Percentiles rank a stretch among this genome's conserved stretches.
These are phyloP conservation scores for Cactoblastis cactorum DNA, from an alignment of 2,888 invertebrate genomes.

Conservation along the genomic window DNA sequence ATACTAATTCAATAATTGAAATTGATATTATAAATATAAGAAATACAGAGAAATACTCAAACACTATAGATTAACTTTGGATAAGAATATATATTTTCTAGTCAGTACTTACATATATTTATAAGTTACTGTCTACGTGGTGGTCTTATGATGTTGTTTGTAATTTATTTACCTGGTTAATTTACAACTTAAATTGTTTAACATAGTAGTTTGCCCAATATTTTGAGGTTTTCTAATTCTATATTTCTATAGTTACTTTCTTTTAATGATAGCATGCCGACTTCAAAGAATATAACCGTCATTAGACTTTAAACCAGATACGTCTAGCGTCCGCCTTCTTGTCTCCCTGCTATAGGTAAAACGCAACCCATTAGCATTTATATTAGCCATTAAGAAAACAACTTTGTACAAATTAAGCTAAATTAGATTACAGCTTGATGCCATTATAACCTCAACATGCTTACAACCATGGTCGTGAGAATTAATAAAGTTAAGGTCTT, in stretches of 20 bases:
- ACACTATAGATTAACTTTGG: too few relatives aligned
- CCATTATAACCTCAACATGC: constrained; percentile 21
- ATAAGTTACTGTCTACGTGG: too few relatives aligned
- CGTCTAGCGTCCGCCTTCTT: not conserved
- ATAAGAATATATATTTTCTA: too few relatives aligned
- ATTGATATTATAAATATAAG: too few relatives aligned
- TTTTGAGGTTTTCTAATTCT: too few relatives aligned
- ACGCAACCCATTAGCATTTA: constrained; percentile 59
- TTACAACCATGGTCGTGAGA: constrained; percentile 17
- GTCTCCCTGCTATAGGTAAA: constrained; percentile 21
- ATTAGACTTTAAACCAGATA: not conserved
- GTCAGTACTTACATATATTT: too few relatives aligned
- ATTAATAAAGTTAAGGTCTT: constrained; percentile 20
- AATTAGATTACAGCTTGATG: constrained; percentile 46
- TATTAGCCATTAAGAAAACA: constrained; percentile 65
- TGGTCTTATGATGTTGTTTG: too few relatives aligned
- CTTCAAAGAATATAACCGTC: not conserved
- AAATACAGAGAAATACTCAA: too few relatives aligned
- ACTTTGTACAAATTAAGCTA: constrained; percentile 50
- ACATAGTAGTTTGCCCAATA: too few relatives aligned
- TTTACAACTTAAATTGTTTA: too few relatives aligned
- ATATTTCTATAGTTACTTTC: not conserved
- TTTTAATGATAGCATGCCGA: not conserved
- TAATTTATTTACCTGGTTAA: too few relatives aligned
- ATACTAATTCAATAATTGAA: too few relatives aligned